These are phyloP conservation scores for Coluber constrictor DNA, from an alignment of 2,797 vertebrate genomes.

Conservation along the genomic window DNA sequence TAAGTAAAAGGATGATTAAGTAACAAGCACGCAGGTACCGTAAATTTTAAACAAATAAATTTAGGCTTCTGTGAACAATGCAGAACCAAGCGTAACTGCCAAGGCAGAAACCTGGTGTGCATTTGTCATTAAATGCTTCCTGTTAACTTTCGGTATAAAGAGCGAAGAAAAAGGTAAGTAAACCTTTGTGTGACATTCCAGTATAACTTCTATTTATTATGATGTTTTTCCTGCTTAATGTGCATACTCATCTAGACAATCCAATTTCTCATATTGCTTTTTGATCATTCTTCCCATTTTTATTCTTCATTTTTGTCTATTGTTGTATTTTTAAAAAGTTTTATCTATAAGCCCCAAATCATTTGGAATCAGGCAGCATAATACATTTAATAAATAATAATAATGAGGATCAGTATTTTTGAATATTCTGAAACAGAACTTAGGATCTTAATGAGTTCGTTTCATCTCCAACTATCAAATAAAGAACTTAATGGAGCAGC, in stretches of 20 bases:
- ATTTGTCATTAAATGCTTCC: neutral
- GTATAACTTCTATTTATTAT: neutral
- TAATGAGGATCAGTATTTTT: neutral
- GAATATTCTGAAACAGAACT: neutral
- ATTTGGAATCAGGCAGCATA: neutral
- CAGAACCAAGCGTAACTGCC: neutral
- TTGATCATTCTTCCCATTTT: neutral
- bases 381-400: neutral
- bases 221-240: neutral
- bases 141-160: neutral
- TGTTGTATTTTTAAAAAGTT: neutral
- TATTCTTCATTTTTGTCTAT: neutral
- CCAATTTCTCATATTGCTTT: neutral
- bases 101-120: neutral
- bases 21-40: neutral
- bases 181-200: neutral
- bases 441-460: conserved; percentile 31
- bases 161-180: neutral
- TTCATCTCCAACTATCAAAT: conserved; percentile 22
- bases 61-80: neutral
- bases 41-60: neutral
- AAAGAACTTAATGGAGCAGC: conserved; percentile 19
- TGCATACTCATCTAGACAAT: neutral
- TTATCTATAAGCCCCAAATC: neutral
- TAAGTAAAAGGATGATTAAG: neutral